phyloP scores from a whole-genome alignment of 2,888 invertebrate species.

The Epistrophella euchroma region DNA sequence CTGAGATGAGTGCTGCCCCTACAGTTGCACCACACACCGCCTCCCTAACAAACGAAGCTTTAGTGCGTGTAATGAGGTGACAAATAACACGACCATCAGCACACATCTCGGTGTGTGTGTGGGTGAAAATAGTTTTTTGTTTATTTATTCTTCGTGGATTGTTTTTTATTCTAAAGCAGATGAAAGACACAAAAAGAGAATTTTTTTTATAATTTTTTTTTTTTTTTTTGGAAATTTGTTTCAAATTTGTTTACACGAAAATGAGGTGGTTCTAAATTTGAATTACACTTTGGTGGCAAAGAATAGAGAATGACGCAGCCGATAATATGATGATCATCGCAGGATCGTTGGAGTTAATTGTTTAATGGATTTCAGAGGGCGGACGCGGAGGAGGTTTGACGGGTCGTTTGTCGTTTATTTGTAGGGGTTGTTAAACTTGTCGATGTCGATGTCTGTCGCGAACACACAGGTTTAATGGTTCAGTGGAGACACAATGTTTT shows the following conservation, averaged over 20 bases:
- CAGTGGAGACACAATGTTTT: constrained; percentile 55
- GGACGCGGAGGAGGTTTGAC: neutral
- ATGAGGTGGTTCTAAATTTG: constrained; percentile 73
- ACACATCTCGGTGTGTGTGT: constrained; percentile 21
- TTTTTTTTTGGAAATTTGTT: constrained; percentile 44
- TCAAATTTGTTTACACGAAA: constrained; percentile 65
- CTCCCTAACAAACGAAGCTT: constrained; percentile 52
- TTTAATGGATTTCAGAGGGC: constrained; percentile 64
- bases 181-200: constrained; percentile 77
- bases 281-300: constrained; percentile 64
- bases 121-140: constrained; percentile 56
- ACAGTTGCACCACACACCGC: neutral
- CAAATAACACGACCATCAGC: constrained; percentile 68
- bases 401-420: neutral
- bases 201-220: constrained; percentile 79
- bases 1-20: neutral
- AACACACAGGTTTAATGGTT: constrained; percentile 52
- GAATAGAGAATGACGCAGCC: constrained; percentile 59
- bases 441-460: constrained; percentile 31
- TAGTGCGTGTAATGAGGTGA: constrained; percentile 73
- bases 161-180: constrained; percentile 67
- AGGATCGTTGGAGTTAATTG: constrained; percentile 72
- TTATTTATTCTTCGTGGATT: constrained; percentile 69
- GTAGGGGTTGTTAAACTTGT: constrained; percentile 65
- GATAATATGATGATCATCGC: constrained; percentile 48